Percentiles rank a stretch among this genome's conserved stretches.
phyloP scores from a whole-genome alignment of 1,140 invertebrate genomes.

The Himalopsyche phryganea region DNA sequence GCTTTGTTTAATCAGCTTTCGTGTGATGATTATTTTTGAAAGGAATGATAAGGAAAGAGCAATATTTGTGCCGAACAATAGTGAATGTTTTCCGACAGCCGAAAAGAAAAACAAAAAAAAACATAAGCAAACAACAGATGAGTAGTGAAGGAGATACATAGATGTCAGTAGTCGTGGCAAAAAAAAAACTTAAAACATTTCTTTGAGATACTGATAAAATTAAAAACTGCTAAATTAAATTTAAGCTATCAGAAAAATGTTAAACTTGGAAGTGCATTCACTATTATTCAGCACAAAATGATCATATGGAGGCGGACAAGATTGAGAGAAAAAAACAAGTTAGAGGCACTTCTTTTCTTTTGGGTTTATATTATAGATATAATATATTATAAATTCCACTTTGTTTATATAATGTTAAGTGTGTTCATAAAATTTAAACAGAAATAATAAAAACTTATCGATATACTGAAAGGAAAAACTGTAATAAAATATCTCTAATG shows the following conservation, averaged over 20 bases:
- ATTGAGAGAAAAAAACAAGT: constrained; percentile 9
- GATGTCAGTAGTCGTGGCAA: too few relatives aligned
- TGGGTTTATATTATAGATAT: constrained; percentile 7
- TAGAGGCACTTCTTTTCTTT: not conserved
- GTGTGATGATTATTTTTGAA: not conserved
- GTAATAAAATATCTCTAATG: too few relatives aligned
- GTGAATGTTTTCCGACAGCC: constrained; percentile 52
- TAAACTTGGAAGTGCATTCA: constrained; percentile 51
- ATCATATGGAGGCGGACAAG: constrained; percentile 2
- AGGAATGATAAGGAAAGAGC: constrained; percentile 2
- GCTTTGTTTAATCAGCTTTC: too few relatives aligned
- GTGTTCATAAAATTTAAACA: constrained; percentile 8
- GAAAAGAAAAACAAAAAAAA: constrained; percentile 28
- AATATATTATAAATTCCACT: constrained; percentile 1
- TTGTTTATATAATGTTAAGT: constrained; percentile 1
- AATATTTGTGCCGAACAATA: constrained; percentile 72
- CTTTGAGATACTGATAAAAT: not conserved
- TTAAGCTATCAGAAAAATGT: constrained; percentile 21
- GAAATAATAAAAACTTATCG: constrained; percentile 1
- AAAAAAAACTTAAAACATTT: not conserved
- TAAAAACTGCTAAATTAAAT: not conserved
- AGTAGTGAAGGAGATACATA: not conserved
- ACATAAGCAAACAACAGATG: constrained; percentile 29
- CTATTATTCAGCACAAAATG: constrained; percentile 53
- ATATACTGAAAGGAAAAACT: too few relatives aligned